Percentiles rank a stretch among this genome's conserved stretches.
phyloP scores from a whole-genome alignment of 37 sponge, comb jelly and placozoan genomes.

The Amphimedon queenslandica region DNA sequence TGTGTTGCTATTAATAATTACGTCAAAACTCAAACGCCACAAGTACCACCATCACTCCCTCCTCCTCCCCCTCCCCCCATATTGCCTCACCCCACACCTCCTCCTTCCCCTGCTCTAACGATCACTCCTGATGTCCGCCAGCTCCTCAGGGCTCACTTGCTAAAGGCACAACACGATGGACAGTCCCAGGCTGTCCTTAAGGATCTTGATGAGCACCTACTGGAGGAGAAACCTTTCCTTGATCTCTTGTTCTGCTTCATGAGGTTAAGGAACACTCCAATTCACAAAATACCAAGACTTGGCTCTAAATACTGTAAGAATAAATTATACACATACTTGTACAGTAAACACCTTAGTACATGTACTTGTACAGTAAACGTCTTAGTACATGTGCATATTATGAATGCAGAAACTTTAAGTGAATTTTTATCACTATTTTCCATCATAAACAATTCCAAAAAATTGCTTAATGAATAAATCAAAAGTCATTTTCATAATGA shows the following conservation, averaged over 20 bases:
- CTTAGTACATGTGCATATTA: too few relatives aligned
- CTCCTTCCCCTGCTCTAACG: too few relatives aligned
- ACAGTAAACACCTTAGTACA: too few relatives aligned
- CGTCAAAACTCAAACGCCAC: neutral
- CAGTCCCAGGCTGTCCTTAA: neutral
- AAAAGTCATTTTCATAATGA: too few relatives aligned
- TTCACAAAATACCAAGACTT: neutral
- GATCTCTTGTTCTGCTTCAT: neutral
- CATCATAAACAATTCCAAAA: too few relatives aligned
- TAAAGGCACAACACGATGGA: neutral
- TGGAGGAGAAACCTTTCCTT: neutral
- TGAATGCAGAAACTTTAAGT: too few relatives aligned
- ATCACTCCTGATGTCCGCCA: neutral
- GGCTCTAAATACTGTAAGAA: constrained; percentile 1
- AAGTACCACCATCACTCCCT: neutral
- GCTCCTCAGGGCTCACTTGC: neutral
- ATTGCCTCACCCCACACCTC: too few relatives aligned
- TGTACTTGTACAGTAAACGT: too few relatives aligned
- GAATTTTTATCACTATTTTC: too few relatives aligned
- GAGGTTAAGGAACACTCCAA: neutral
- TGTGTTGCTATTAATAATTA: neutral
- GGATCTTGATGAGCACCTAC: neutral
- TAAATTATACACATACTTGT: too few relatives aligned
- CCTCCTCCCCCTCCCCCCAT: neutral
- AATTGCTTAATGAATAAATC: too few relatives aligned